Evolutionary conservation across 2,113 vertebrate species (phyloP).

Genomic region (Tetrax tetrax): DNA sequence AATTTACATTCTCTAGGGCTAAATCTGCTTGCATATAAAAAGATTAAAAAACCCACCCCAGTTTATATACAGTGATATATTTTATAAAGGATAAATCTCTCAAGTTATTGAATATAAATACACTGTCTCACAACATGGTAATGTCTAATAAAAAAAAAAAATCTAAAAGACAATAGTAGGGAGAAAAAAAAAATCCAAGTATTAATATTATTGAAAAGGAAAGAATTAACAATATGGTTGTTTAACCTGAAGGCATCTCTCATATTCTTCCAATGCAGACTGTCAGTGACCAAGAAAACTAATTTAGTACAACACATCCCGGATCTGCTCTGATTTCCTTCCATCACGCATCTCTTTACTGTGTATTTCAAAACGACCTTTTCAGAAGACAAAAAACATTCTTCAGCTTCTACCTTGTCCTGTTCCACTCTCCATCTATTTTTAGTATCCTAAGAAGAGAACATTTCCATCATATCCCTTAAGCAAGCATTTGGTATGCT

Average conservation of each 20-base stretch:
- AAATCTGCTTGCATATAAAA: neutral
- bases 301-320: neutral
- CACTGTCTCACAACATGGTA: neutral
- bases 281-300: neutral
- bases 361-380: neutral
- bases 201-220: neutral
- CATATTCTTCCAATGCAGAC: neutral
- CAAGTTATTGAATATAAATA: neutral
- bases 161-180: neutral
- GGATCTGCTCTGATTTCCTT: neutral
- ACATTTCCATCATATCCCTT: neutral
- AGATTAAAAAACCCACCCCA: neutral
- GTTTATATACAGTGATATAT: neutral
- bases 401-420: neutral
- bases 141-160: too few relatives aligned
- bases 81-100: neutral
- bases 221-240: neutral
- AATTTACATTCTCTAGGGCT: neutral
- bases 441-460: neutral
- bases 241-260: neutral
- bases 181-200: neutral
- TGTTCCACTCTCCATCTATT: neutral
- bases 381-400: neutral
- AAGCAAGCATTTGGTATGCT: neutral
- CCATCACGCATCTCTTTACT: neutral